These are phyloP conservation scores for Scalopus aquaticus DNA, from an alignment of 2,113 vertebrate genomes.

Conservation along the genomic window DNA sequence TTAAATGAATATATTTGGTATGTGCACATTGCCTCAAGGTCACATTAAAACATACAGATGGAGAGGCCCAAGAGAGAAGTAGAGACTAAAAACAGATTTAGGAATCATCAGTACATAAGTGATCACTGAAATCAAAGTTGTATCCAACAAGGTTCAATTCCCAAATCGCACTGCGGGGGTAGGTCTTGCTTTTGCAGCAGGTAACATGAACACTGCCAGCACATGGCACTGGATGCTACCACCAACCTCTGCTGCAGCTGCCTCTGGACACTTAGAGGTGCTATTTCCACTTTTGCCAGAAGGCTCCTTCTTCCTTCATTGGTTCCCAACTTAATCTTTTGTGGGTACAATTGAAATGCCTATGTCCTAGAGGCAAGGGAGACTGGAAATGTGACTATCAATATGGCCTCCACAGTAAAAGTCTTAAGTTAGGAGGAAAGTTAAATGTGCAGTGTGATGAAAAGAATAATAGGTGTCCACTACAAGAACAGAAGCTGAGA, in stretches of 20 bases:
- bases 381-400: neutral
- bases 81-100: neutral
- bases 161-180: neutral
- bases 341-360: neutral
- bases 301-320: neutral
- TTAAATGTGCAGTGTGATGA: neutral
- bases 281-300: neutral
- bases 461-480: neutral
- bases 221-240: neutral
- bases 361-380: neutral
- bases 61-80: neutral
- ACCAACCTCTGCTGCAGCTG: neutral
- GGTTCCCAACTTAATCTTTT: neutral
- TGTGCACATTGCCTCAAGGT: neutral
- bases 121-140: neutral
- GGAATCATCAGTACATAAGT: neutral
- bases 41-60: neutral
- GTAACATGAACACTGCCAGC: neutral
- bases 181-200: neutral
- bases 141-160: neutral
- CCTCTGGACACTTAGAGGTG: neutral
- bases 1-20: conserved; percentile 24
- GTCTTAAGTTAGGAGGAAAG: neutral
- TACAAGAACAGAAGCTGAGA: conserved; percentile 25
- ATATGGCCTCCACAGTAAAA: neutral